A percentile compares a stretch with the other conserved stretches of the same genome.
These are phyloP conservation scores for Melanogrammus aeglefinus DNA, from an alignment of 2,797 vertebrate species.

Conservation along the genomic window DNA sequence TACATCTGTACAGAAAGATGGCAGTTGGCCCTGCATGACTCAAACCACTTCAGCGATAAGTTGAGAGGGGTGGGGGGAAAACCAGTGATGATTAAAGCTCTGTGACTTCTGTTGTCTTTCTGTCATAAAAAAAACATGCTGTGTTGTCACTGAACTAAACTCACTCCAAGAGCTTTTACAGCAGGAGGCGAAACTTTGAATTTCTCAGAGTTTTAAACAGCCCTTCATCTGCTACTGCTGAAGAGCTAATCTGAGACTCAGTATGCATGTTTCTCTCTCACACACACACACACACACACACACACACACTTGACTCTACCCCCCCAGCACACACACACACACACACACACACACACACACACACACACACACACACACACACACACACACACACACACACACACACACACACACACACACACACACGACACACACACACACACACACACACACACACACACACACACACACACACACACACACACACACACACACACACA, in stretches of 20 bases:
- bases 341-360: no score
- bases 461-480: neutral
- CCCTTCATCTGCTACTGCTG: slow-evolving; percentile 45
- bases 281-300: neutral
- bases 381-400: no score
- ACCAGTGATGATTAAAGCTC: neutral
- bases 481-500: neutral
- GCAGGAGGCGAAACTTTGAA: slow-evolving; percentile 38
- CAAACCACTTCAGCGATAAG: neutral
- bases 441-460: neutral
- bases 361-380: neutral
- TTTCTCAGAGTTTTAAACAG: slow-evolving; percentile 50
- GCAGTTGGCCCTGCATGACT: neutral
- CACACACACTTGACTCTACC: slow-evolving; percentile 26
- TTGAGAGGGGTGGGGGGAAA: neutral
- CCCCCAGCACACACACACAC: neutral
- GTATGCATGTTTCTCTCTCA: slow-evolving; percentile 16
- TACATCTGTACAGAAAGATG: neutral
- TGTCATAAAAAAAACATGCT: slow-evolving; percentile 22
- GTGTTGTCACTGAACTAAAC: slow-evolving; percentile 21
- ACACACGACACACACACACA: neutral
- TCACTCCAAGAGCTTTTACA: slow-evolving; percentile 21
- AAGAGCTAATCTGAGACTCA: slow-evolving; percentile 55
- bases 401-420: neutral
- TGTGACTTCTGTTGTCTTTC: neutral